These are phyloP conservation scores for Notiomystis cincta DNA, from an alignment of 2,113 vertebrate genomes.

Conservation along the genomic window DNA sequence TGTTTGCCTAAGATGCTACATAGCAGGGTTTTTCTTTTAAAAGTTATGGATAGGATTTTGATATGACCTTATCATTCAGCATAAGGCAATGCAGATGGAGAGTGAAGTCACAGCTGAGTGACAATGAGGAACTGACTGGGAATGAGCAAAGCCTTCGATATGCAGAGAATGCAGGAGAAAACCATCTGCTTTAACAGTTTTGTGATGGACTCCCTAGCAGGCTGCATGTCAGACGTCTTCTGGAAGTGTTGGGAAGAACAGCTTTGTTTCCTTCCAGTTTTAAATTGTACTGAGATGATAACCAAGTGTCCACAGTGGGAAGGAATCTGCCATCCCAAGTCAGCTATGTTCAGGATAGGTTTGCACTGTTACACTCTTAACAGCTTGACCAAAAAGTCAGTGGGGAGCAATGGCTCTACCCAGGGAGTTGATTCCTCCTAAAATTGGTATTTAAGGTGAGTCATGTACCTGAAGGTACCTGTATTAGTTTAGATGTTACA, in stretches of 20 bases:
- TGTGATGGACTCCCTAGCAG: not conserved
- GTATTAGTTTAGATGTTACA: not conserved
- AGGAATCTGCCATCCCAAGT: not conserved
- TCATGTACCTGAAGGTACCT: not conserved
- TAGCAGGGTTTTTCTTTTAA: not conserved
- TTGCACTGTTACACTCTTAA: not conserved
- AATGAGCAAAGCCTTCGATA: not conserved
- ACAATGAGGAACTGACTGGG: not conserved
- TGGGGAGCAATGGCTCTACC: not conserved
- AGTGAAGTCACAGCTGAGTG: slow-evolving; percentile 1
- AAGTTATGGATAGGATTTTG: not conserved
- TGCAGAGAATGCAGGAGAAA: not conserved
- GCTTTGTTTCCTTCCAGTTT: not conserved
- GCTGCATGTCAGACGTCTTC: not conserved
- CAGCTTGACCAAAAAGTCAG: not conserved
- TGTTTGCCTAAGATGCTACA: not conserved
- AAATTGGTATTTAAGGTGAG: not conserved
- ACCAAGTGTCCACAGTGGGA: not conserved
- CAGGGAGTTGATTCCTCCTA: not conserved
- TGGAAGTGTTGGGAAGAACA: not conserved
- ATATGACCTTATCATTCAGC: slow-evolving; percentile 2
- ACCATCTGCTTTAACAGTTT: not conserved
- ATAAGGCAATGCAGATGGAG: slow-evolving; percentile 36
- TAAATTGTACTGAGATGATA: not conserved
- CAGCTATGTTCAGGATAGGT: not conserved